Evolutionary conservation across 2,888 invertebrate genomes (phyloP), one percentile per base, ranked within the genome.

Genomic region (Clistopyga incitator): DNA sequence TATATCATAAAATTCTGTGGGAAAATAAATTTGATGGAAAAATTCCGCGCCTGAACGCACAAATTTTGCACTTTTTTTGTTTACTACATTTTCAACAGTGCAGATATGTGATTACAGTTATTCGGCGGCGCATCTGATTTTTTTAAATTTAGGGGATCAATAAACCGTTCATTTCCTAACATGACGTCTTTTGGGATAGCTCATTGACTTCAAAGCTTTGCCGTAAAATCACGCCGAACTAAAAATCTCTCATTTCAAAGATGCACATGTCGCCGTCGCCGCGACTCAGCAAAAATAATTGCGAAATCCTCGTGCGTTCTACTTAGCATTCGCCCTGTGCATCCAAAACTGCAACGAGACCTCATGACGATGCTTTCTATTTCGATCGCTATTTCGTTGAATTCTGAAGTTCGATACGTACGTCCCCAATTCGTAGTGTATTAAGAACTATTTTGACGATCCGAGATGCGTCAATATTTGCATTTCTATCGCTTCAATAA

Each of bases 241-340:
- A 34, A 67, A 50, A 34, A 71, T 70, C 59, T 76, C 42, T 77
- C 13, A 23, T 68, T 68, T 76, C 71, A 29, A 59, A 42, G 68
- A 56, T 38, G 61, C 65, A 68, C 70, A 20, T 47, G 72, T 64
- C 72, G 72, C 56, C 6, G 38, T 38, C 59, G 65, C 70, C 72
- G 38, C 61, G 38, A 10, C 34, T 61, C 20, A 38, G 86, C 84
- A 81, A 88, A 87, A 88, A 88, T 89, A 87, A 89, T 88, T 87
- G 81, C 86, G 77, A 87, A 84, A 82, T 84, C 76, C 67, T 45
- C 71, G 56, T 67, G 84, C 81, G 88, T 84, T 84, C 87, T 86
- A 88, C 85, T 88, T 89, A 80, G 80, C 85, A 82, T 80, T 82
- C 84, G 85, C 86, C 84, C 87, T 38, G 64, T n/a, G 64, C 64